A percentile compares a stretch with the other conserved stretches of the same genome.
phyloP scores from a whole-genome alignment of 2,888 invertebrate species.

The Pristionchus mayeri region DNA sequence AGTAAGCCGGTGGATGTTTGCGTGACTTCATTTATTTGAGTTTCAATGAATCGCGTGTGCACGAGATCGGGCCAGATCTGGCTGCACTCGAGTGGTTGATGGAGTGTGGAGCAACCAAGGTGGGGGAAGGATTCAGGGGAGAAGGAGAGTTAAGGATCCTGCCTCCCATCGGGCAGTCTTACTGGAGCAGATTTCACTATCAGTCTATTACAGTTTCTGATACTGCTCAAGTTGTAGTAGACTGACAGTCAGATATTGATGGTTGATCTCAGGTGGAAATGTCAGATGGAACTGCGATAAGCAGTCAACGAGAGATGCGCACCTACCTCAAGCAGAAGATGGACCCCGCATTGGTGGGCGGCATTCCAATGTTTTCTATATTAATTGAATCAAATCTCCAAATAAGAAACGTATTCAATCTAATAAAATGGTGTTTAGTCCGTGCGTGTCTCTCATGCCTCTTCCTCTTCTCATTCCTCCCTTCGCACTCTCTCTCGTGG shows the following conservation, averaged over 20 bases:
- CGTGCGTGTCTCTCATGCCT: neutral
- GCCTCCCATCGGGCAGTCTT: neutral
- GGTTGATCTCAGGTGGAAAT: constrained; percentile 52
- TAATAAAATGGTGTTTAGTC: too few relatives aligned
- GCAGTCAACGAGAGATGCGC: constrained; percentile 66
- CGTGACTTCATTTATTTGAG: constrained; percentile 52
- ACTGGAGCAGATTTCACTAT: too few relatives aligned
- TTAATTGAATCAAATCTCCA: too few relatives aligned
- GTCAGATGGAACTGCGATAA: constrained; percentile 67
- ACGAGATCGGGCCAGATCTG: constrained; percentile 71
- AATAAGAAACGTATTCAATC: too few relatives aligned
- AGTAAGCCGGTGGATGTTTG: too few relatives aligned
- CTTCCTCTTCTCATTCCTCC: neutral
- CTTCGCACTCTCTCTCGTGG: constrained; percentile 18
- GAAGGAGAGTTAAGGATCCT: neutral
- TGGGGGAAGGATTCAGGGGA: constrained; percentile 53
- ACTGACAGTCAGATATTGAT: too few relatives aligned
- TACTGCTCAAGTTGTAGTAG: too few relatives aligned
- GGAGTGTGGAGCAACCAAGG: constrained; percentile 71
- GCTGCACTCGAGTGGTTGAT: constrained; percentile 75
- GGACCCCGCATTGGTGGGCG: neutral
- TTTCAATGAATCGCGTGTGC: constrained; percentile 65
- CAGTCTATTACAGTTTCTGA: too few relatives aligned
- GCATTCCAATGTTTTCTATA: neutral
- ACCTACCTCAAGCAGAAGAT: constrained; percentile 60